Base-by-base conservation (phyloP, 2,888 invertebrate genomes). In the Drosophila fulvimacula region DNA sequence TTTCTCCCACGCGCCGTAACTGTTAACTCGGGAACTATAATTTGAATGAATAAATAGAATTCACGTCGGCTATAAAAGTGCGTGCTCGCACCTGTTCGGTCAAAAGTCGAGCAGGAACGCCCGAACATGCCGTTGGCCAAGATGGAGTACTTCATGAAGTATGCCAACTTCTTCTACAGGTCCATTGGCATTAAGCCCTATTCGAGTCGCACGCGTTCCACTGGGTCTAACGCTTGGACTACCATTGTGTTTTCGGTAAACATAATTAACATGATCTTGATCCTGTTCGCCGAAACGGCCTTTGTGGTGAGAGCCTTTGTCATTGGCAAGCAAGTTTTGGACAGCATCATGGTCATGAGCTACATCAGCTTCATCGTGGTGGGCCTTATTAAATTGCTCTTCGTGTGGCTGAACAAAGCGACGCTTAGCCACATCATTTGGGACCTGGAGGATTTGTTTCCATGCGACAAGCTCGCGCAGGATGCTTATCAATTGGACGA, bases 291-390 rank as follows among this genome's bases (percentile, higher is more conserved):
- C 11, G 91, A 91, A 67, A 5, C 83, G 1, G n/a, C 78, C 1
- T 91, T 81, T 62, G 78, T 91, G 5, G 34, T 76, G n/a, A 38
- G 77, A 17, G 81, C 89, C 0, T 41, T 90, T 0, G 64, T 39
- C 9, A 66, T 72, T 3, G 78, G 80, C 1, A 68, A 79, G n/a
- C 65, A 88, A 6, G 81, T 91, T 9, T 19, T 90, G 0, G 90
- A 91, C 38, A 89, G 88, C 32, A 89, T 88, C 5, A 87, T 83
- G 48, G 80, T 85, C 0, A 79, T 89, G 66, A 89, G 91, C 0
- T 92, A 89, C 48, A 83, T 92, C 27, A 91, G 92, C 1, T 91
- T 90, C 48, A 79, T 88, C 1, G 3, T 77, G 0, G 82, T 91
- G 13, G 84, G 89, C 6, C 69, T 82, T 52, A 84, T 76, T 42